Evolutionary conservation across 2,113 vertebrate genomes (phyloP), one percentile per base, ranked within the genome.

Genomic region (Octodon degus): DNA sequence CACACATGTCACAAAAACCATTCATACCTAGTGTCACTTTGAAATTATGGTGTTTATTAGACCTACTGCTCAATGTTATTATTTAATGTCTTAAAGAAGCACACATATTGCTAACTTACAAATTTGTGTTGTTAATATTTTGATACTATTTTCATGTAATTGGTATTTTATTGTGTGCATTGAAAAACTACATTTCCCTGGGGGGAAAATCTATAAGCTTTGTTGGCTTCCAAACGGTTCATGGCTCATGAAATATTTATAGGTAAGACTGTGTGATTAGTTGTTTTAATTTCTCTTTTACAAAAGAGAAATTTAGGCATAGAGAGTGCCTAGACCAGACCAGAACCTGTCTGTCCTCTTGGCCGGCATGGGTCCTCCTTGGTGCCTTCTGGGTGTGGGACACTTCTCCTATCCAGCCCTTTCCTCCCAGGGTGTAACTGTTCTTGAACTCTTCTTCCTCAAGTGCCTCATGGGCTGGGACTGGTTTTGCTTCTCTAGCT

Each of bases 91-190:
- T n/a, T n/a, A n/a, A n/a, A n/a, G n/a, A n/a, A n/a, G n/a, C n/a
- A n/a, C n/a, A n/a, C 34, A n/a, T 30, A 65, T 55, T 37, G 77
- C 62, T 93, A 72, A 24, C 32, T 25, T 88, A 86, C 79, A 92
- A 92, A 97, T 87, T 87, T 92, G 79, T 80, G 86, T 20, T 93
- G 94, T 96, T 98, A 96, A 95, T 97, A 92, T 83, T 96, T 92
- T 79, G 88, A 89, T 93, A 24, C 65, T 88, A 95, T 97, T 96
- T 96, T 90, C 95, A 89, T 92, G 30, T 95, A 93, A 93, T 86
- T 83, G 92, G 90, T 68, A 55, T 95, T 96, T 93, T 93, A 58
- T 90, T 58, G 43, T 47, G 8, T 74, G 92, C 30, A 3, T 37
- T 74, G 72, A 74, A 84, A 96, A 94, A 62, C 14, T 30, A 40